Conservation (phyloP, 2,888 invertebrate species). For the Orthosia cruda region DNA sequence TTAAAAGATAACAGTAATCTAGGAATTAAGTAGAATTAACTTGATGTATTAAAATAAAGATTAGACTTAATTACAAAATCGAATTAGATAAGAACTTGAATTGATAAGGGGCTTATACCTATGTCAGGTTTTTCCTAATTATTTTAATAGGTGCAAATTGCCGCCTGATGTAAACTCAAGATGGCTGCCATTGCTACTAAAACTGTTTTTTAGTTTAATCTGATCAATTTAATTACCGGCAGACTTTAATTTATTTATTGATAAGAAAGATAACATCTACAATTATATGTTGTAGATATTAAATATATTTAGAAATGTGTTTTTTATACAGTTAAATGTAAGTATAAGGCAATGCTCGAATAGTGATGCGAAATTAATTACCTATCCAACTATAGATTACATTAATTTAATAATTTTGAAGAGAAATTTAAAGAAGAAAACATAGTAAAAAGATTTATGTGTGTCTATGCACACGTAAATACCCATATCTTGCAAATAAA, state of each 20-base stretch:
- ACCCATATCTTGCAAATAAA: too few relatives aligned
- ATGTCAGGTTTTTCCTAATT: constrained; percentile 27
- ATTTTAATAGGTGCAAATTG: neutral
- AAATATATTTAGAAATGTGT: too few relatives aligned
- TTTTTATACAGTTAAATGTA: neutral
- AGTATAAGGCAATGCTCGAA: neutral
- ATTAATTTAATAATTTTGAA: too few relatives aligned
- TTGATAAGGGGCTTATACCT: constrained; percentile 30
- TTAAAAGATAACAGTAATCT: constrained; percentile 51
- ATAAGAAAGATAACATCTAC: neutral
- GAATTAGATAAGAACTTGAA: constrained; percentile 50
- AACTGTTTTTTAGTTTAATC: constrained; percentile 8
- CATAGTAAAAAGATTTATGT: too few relatives aligned
- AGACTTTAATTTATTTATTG: neutral
- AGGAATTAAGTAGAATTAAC: constrained; percentile 46
- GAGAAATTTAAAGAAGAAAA: neutral
- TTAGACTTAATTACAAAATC: constrained; percentile 44
- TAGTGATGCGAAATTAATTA: neutral
- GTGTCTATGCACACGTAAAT: neutral
- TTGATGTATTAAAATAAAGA: constrained; percentile 46
- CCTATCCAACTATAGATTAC: too few relatives aligned
- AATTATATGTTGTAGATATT: neutral
- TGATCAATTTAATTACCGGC: constrained; percentile 3
- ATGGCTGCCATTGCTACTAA: neutral
- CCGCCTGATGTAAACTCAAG: neutral